Percentiles rank a stretch among this genome's conserved stretches.
Conservation (phyloP, 2,888 invertebrate species). For the Prosapia bicincta region DNA sequence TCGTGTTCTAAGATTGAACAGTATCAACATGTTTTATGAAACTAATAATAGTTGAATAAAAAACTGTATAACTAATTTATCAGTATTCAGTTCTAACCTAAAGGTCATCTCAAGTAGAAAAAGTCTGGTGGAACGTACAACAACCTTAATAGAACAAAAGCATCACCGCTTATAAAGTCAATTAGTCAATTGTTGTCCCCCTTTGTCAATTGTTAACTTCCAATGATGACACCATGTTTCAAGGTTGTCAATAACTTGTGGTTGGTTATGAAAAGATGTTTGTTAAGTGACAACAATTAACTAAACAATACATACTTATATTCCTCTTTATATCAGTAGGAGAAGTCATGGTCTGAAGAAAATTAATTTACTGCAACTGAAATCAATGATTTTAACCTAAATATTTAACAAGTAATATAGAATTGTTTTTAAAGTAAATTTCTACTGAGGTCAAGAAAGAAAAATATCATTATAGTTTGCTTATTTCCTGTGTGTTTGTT, state of each 20-base stretch:
- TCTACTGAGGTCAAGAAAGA: too few relatives aligned
- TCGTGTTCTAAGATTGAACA: not conserved
- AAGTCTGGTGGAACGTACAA: not conserved
- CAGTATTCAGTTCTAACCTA: not conserved
- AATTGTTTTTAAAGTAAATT: too few relatives aligned
- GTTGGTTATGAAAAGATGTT: too few relatives aligned
- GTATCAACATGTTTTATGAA: not conserved
- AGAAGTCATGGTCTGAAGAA: too few relatives aligned
- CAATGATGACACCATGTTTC: not conserved
- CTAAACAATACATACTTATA: too few relatives aligned
- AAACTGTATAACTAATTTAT: not conserved
- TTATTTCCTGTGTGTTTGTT: too few relatives aligned
- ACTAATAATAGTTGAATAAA: not conserved
- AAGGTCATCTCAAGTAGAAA: not conserved
- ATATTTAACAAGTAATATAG: too few relatives aligned
- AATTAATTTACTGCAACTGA: too few relatives aligned
- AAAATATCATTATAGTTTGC: too few relatives aligned
- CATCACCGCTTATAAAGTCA: conserved; percentile 9
- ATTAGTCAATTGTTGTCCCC: conserved; percentile 26
- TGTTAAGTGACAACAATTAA: too few relatives aligned
- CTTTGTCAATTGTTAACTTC: conserved; percentile 17
- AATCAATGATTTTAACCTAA: too few relatives aligned
- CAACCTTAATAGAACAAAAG: not conserved
- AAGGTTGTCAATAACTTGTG: not conserved
- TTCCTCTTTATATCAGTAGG: too few relatives aligned